Evolutionary conservation across 2,888 invertebrate genomes (phyloP).

Genomic region (Amblyjoppa proteus): DNA sequence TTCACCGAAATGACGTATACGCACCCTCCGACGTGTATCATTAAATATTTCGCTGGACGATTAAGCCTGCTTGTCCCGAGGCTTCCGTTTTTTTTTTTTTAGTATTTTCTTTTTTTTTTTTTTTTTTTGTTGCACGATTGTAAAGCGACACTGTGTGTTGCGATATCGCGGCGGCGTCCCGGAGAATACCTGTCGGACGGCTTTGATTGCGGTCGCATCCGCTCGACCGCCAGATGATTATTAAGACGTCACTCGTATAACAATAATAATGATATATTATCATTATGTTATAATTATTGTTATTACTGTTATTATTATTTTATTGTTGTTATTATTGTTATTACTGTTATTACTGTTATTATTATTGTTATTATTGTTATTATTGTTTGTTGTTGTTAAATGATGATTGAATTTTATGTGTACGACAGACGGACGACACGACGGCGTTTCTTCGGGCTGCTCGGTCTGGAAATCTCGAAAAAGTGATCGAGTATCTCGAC

Average conservation of each 20-base stretch:
- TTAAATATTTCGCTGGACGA: slow-evolving; percentile 58
- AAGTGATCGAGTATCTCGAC: slow-evolving; percentile 97
- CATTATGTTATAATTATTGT: not conserved
- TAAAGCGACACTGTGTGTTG: not conserved
- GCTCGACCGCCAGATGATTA: not conserved
- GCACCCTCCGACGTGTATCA: slow-evolving; percentile 45
- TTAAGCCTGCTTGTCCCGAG: slow-evolving; percentile 32
- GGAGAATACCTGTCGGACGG: not conserved
- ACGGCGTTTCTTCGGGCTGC: slow-evolving; percentile 99
- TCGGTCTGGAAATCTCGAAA: slow-evolving; percentile 97
- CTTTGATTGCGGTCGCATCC: slow-evolving; percentile 34
- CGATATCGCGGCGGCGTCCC: not conserved
- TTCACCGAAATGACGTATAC: slow-evolving; percentile 52
- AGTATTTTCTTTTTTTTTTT: slow-evolving; percentile 15
- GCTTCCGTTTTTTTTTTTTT: not conserved
- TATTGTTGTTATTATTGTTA: not conserved
- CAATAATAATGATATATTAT: not conserved
- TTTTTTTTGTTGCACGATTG: slow-evolving; percentile 18
- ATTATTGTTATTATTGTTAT: not conserved
- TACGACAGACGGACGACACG: slow-evolving; percentile 95
- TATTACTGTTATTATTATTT: not conserved
- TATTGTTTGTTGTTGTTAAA: slow-evolving; percentile 11
- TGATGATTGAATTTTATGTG: slow-evolving; percentile 62
- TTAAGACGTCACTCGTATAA: not conserved
- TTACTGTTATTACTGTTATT: no score